Percentiles rank a stretch among this genome's conserved stretches.
phyloP scores from a whole-genome alignment of 2,888 invertebrate genomes.

The Heliconius aoede region DNA sequence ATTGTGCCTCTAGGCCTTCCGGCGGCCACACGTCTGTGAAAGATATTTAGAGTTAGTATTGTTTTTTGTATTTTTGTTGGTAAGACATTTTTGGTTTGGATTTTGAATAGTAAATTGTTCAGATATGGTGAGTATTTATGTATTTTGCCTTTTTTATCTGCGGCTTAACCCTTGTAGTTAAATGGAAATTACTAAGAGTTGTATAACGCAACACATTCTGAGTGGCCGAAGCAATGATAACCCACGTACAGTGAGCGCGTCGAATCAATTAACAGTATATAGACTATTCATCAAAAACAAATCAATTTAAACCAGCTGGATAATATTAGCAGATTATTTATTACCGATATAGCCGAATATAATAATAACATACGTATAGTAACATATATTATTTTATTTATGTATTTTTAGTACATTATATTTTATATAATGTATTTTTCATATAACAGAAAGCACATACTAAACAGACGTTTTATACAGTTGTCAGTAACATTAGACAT shows the following conservation, averaged over 20 bases:
- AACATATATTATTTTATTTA: too few relatives aligned
- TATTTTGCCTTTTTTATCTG: not conserved
- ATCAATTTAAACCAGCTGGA: too few relatives aligned
- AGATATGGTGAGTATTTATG: not conserved
- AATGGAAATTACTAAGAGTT: too few relatives aligned
- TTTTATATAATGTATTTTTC: too few relatives aligned
- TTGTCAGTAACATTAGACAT: too few relatives aligned
- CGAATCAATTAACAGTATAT: not conserved
- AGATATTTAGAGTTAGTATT: not conserved
- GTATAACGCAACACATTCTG: not conserved
- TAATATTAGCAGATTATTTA: too few relatives aligned
- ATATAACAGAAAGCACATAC: too few relatives aligned
- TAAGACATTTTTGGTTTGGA: too few relatives aligned
- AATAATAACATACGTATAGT: too few relatives aligned
- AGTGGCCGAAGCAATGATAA: not conserved
- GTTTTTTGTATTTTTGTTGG: not conserved
- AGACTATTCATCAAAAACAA: not conserved
- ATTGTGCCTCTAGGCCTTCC: conserved; percentile 68
- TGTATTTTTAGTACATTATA: too few relatives aligned
- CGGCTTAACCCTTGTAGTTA: not conserved
- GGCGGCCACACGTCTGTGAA: conserved; percentile 69
- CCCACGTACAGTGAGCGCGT: not conserved
- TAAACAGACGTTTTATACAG: too few relatives aligned
- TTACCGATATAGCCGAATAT: too few relatives aligned
- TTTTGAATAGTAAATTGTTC: not conserved